Evolutionary conservation across 2,797 vertebrate genomes (phyloP).

Genomic region (Fundulus diaphanus): DNA sequence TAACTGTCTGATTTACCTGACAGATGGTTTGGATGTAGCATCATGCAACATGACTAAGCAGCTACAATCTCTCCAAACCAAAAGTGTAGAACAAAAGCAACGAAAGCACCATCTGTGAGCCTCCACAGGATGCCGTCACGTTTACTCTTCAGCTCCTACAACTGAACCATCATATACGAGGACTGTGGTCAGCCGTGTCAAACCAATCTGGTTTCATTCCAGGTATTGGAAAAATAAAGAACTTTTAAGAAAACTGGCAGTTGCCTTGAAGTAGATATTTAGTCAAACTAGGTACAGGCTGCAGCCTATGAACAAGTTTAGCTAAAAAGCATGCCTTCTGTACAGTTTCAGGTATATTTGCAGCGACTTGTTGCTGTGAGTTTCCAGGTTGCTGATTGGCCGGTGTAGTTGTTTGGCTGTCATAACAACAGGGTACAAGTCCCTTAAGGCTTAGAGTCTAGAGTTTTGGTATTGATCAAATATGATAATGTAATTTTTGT

Average conservation of each 20-base stretch:
- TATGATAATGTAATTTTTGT: neutral
- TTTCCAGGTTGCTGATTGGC: neutral
- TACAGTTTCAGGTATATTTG: neutral
- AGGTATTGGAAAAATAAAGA: neutral
- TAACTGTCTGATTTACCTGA: neutral
- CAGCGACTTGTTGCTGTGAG: neutral
- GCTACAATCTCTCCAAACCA: neutral
- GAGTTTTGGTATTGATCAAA: neutral
- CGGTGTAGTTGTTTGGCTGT: neutral
- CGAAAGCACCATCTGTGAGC: neutral
- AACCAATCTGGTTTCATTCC: neutral
- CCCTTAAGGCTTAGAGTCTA: neutral
- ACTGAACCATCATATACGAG: neutral
- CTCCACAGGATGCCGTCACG: neutral
- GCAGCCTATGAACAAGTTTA: neutral
- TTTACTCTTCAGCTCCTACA: constrained; percentile 1
- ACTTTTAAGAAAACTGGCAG: neutral
- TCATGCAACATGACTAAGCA: neutral
- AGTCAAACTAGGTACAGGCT: neutral
- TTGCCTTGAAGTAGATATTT: neutral
- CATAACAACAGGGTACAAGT: neutral
- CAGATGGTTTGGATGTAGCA: constrained; percentile 2
- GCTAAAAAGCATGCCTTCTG: neutral
- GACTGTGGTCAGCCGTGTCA: neutral
- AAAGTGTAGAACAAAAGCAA: neutral